Percentiles rank a stretch among this genome's conserved stretches.
Evolutionary conservation across 2,797 vertebrate species (phyloP).

Genomic region (Sciurus vulgaris): DNA sequence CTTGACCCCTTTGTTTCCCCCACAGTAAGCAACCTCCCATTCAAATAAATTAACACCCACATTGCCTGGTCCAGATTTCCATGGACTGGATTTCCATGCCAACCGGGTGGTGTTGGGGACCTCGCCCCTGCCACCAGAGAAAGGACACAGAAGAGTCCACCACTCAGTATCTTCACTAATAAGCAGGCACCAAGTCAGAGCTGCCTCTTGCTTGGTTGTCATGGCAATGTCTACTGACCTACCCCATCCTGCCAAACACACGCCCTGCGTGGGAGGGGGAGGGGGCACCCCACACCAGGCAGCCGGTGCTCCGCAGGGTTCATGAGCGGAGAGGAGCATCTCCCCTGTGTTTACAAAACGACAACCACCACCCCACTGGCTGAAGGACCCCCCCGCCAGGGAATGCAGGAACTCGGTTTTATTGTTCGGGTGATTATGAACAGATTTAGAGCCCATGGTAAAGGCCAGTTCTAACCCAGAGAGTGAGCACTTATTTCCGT

Average conservation of each 20-base stretch:
- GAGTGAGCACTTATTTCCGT: background rate
- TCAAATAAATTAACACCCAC: background rate
- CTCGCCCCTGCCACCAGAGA: background rate
- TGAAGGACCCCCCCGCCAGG: background rate
- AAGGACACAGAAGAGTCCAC: background rate
- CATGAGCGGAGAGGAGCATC: rapidly evolving
- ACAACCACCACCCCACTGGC: background rate
- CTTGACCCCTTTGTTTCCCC: background rate
- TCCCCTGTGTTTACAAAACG: background rate
- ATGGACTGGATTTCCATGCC: constrained; percentile 21
- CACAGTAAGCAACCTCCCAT: background rate
- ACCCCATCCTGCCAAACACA: background rate
- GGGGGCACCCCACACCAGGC: background rate
- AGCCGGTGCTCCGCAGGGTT: background rate
- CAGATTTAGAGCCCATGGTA: background rate
- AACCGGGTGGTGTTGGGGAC: background rate
- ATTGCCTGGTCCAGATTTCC: background rate
- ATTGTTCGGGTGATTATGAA: background rate
- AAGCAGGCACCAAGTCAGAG: background rate
- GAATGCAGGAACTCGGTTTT: constrained; percentile 43
- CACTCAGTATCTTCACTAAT: background rate
- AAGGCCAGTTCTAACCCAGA: constrained; percentile 46
- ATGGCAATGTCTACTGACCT: background rate
- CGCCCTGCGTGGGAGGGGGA: rapidly evolving
- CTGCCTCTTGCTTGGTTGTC: constrained; percentile 59